These are phyloP conservation scores for Acipenser transmontanus DNA, from an alignment of 2,797 vertebrate genomes.

Conservation along the genomic window DNA sequence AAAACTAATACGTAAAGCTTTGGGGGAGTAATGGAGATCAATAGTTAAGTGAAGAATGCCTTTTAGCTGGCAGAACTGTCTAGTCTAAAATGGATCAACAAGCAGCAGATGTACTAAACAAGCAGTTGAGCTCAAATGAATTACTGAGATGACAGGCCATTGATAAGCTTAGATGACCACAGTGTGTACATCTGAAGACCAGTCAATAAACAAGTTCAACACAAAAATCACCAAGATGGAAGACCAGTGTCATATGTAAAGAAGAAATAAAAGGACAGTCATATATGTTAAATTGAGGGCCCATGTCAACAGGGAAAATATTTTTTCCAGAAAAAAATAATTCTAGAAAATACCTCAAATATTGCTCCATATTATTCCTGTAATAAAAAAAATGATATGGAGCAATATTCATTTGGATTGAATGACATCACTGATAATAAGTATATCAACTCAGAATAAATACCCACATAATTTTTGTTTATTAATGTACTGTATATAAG, in stretches of 20 bases:
- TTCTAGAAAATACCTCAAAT: too few species aligned
- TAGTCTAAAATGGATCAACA: slow-evolving; percentile 61
- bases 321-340: too few species aligned
- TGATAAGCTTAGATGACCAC: slow-evolving; percentile 14
- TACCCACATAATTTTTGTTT: too few species aligned
- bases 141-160: slow-evolving; percentile 28
- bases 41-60: slow-evolving; percentile 72
- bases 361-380: too few species aligned
- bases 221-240: neutral
- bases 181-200: neutral
- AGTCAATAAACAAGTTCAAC: neutral
- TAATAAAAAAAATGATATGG: too few species aligned
- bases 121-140: slow-evolving; percentile 29
- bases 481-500: too few species aligned
- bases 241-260: neutral
- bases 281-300: too few species aligned
- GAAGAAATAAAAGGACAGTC: too few species aligned
- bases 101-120: slow-evolving; percentile 52
- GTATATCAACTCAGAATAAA: too few species aligned
- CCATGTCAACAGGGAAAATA: too few species aligned
- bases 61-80: slow-evolving; percentile 64
- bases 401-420: too few species aligned
- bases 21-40: slow-evolving; percentile 71
- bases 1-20: slow-evolving; percentile 80
- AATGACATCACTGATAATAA: too few species aligned